Conservation (phyloP, 2,797 vertebrate species). For the Bovichtus variegatus region DNA sequence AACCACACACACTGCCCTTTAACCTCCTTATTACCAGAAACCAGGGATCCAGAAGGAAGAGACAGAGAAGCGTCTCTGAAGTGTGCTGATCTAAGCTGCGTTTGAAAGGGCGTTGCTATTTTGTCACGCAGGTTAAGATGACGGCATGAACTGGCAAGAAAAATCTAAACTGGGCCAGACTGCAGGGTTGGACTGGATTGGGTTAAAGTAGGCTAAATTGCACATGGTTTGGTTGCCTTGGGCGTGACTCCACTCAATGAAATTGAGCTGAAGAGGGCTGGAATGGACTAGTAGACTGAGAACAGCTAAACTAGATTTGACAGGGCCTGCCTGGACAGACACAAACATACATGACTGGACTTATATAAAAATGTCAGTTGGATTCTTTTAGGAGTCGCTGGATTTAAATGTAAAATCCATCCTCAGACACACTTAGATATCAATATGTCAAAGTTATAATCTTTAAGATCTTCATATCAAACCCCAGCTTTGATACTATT, state of each 20-base stretch:
- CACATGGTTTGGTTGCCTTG: slow-evolving; percentile 17
- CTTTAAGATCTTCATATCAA: not conserved
- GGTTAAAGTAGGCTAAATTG: slow-evolving; percentile 25
- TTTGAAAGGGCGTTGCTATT: not conserved
- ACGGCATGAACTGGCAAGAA: not conserved
- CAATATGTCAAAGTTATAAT: not conserved
- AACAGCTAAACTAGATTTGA: slow-evolving; percentile 16
- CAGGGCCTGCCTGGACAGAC: not conserved
- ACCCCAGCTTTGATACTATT: not conserved
- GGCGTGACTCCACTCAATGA: slow-evolving; percentile 26
- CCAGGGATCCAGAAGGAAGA: slow-evolving; percentile 69
- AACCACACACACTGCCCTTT: slow-evolving; percentile 37
- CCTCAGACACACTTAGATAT: not conserved
- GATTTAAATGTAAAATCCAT: not conserved
- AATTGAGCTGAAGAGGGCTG: slow-evolving; percentile 29
- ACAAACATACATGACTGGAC: not conserved
- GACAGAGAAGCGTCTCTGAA: slow-evolving; percentile 14
- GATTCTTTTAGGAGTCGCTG: not conserved
- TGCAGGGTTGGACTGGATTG: slow-evolving; percentile 12
- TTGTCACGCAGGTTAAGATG: slow-evolving; percentile 25
- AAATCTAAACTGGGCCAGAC: slow-evolving; percentile 32
- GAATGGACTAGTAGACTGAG: slow-evolving; percentile 7
- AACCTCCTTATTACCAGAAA: slow-evolving; percentile 68
- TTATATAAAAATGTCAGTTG: not conserved
- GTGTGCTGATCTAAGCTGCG: slow-evolving; percentile 56